These are phyloP conservation scores for Brachionus manjavacas DNA, from an alignment of 1,140 invertebrate genomes.

Conservation along the genomic window DNA sequence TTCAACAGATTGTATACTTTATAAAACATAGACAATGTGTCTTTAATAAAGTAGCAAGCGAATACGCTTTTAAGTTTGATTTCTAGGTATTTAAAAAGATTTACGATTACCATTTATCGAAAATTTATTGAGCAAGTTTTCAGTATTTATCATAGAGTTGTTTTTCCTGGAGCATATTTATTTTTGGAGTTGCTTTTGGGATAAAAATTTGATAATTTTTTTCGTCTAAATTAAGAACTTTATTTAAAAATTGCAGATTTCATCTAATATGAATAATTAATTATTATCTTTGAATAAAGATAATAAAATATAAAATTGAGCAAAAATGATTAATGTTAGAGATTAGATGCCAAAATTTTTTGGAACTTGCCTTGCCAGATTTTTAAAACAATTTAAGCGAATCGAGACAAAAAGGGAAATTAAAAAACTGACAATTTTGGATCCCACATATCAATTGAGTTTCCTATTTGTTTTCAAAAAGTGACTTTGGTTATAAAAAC, in stretches of 20 bases:
- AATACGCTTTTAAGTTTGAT: not conserved
- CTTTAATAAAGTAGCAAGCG: not conserved
- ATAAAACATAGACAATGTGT: constrained; percentile 15
- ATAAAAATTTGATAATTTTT: constrained; percentile 14
- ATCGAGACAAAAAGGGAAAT: not conserved
- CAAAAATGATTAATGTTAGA: constrained; percentile 26
- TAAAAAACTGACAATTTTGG: not conserved
- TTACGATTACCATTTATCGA: not conserved
- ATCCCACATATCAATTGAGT: not conserved
- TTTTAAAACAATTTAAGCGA: not conserved
- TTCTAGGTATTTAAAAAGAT: not conserved
- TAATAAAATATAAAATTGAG: not conserved
- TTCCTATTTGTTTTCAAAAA: not conserved
- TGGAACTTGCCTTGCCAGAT: not conserved
- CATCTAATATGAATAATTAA: constrained; percentile 19
- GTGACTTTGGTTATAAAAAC: not conserved
- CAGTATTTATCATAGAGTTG: not conserved
- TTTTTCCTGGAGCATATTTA: not conserved
- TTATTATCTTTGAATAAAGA: not conserved
- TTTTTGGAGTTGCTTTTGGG: not conserved
- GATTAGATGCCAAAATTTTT: not conserved
- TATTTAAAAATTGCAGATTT: not conserved
- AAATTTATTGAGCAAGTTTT: not conserved
- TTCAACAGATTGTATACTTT: constrained; percentile 14
- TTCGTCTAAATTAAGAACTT: not conserved